Percentiles rank a stretch among this genome's conserved stretches.
Conservation (phyloP, 2,888 invertebrate genomes). For the Cryptophagus acutangulus region DNA sequence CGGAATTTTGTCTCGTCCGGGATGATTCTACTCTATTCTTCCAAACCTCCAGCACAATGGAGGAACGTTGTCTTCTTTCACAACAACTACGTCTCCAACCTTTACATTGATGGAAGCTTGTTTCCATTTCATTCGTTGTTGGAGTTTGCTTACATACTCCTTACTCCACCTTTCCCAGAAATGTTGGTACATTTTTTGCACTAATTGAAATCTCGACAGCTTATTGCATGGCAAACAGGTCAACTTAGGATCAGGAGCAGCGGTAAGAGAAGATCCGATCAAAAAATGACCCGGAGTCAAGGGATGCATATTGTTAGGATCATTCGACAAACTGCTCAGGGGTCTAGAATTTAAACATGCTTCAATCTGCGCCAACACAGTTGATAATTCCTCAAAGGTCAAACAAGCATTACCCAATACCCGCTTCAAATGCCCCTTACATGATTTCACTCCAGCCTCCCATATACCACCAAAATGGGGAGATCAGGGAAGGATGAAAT, state of each 20-base stretch:
- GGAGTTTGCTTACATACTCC: constrained; percentile 28
- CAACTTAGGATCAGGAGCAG: constrained; percentile 21
- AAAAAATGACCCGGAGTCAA: not conserved
- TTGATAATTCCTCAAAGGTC: not conserved
- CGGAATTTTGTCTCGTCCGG: constrained; percentile 14
- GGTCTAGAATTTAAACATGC: not conserved
- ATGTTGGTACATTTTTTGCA: constrained; percentile 22
- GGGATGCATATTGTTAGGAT: not conserved
- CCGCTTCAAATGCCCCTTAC: not conserved
- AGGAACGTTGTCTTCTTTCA: constrained; percentile 23
- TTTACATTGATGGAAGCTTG: constrained; percentile 9
- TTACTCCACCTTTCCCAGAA: constrained; percentile 22
- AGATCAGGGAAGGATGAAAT: not conserved
- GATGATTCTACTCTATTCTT: constrained; percentile 13
- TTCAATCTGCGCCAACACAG: not conserved
- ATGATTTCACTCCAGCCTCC: constrained; percentile 2
- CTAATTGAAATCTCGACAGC: constrained; percentile 24
- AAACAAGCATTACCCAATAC: not conserved
- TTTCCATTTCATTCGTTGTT: constrained; percentile 21
- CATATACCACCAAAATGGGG: not conserved
- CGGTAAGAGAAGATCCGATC: constrained; percentile 18
- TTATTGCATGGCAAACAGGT: constrained; percentile 14
- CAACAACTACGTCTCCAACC: constrained; percentile 14
- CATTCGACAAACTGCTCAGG: not conserved
- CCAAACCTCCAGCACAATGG: constrained; percentile 19